phyloP scores from a whole-genome alignment of 2,113 vertebrate species.

The Trochalopteron elliotii region DNA sequence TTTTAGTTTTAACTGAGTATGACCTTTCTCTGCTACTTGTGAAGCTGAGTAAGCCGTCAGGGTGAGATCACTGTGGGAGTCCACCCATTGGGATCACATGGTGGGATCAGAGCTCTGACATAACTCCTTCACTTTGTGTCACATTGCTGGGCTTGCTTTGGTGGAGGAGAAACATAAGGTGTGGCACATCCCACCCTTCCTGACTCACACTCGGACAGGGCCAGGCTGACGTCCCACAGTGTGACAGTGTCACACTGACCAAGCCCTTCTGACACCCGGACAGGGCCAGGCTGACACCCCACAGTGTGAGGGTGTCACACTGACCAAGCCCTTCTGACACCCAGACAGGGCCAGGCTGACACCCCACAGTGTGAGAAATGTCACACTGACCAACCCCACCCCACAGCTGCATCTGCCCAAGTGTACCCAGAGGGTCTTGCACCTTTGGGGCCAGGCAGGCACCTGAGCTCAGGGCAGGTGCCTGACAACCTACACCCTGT shows the following conservation, averaged over 20 bases:
- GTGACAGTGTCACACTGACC: background rate
- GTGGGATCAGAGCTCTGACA: background rate
- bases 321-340: background rate
- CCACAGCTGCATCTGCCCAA: background rate
- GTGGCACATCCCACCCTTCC: background rate
- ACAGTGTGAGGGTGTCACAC: background rate
- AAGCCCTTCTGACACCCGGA: no score
- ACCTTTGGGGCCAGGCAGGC: fast-evolving
- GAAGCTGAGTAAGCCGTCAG: background rate
- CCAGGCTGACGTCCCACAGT: background rate
- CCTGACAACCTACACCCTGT: fast-evolving
- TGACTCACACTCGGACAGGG: background rate
- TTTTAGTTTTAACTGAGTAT: background rate
- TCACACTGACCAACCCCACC: background rate
- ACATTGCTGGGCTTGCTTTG: background rate
- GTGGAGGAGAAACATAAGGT: background rate
- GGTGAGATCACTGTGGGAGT: background rate
- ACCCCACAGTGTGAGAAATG: background rate
- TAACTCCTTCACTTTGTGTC: background rate
- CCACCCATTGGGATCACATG: background rate
- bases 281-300: background rate
- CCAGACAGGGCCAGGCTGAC: background rate
- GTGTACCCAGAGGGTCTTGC: background rate
- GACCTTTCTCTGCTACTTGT: background rate
- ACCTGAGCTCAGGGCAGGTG: background rate